Evolutionary conservation across 1,140 invertebrate species (phyloP).

Genomic region (Psilanteris sp.): DNA sequence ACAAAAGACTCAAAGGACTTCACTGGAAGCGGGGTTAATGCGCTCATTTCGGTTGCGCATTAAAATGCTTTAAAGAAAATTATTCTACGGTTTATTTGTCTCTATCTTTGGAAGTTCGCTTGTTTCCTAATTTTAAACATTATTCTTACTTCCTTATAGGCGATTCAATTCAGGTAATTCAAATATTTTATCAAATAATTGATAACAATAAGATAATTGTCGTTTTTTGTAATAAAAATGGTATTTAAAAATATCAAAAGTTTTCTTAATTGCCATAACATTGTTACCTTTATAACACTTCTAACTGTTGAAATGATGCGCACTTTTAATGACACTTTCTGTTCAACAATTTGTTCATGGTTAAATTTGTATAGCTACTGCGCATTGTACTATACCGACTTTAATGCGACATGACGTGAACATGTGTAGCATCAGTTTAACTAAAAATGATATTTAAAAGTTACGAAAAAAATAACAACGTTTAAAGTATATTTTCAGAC

Average conservation of each 20-base stretch:
- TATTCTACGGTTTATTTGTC: background rate
- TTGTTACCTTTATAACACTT: no score
- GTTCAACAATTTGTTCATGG: conserved; percentile 16
- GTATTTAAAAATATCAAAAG: no score
- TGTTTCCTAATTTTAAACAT: background rate
- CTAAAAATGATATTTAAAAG: conserved; percentile 8
- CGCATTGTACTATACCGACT: background rate
- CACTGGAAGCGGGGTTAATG: conserved; percentile 23
- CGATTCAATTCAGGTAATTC: no score
- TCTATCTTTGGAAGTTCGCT: background rate
- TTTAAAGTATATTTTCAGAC: no score
- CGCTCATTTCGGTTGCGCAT: conserved; percentile 29
- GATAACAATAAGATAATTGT: no score
- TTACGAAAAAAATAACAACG: background rate
- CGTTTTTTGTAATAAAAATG: no score
- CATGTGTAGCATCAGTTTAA: conserved; percentile 2
- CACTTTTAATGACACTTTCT: conserved; percentile 7
- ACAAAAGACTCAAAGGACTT: conserved; percentile 36
- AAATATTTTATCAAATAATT: no score
- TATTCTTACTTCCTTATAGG: background rate
- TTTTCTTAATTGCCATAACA: no score
- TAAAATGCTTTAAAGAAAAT: conserved; percentile 23
- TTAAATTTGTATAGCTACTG: conserved; percentile 13
- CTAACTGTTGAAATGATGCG: background rate
- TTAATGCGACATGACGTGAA: conserved; percentile 12